Evolutionary conservation across 2,113 vertebrate species (phyloP).

Genomic region (Chaenogobius annularis): DNA sequence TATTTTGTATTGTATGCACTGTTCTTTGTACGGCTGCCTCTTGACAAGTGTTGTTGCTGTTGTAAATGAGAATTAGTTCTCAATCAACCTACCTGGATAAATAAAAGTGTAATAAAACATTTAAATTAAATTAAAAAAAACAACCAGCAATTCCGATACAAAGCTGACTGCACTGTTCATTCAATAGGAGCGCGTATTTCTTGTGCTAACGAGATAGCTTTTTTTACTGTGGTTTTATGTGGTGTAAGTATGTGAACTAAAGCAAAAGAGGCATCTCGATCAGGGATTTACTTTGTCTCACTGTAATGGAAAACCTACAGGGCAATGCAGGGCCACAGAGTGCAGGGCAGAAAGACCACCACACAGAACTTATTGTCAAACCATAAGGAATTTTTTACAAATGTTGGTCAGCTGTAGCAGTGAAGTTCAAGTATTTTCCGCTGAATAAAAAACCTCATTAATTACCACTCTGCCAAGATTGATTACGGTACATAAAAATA

Average conservation of each 20-base stretch:
- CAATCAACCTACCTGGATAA: no score
- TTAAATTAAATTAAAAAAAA: no score
- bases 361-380: slow-evolving; percentile 71
- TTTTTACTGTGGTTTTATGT: slow-evolving; percentile 10
- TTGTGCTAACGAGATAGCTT: slow-evolving; percentile 31
- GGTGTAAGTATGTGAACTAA: slow-evolving; percentile 8
- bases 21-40: no score
- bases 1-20: no score
- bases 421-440: slow-evolving; percentile 41
- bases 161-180: slow-evolving; percentile 17
- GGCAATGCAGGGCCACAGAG: slow-evolving; percentile 56
- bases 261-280: slow-evolving; percentile 57
- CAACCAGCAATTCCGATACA: no score
- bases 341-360: slow-evolving; percentile 64
- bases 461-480: slow-evolving; percentile 66
- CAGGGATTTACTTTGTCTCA: slow-evolving; percentile 56
- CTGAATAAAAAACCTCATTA: slow-evolving; percentile 63
- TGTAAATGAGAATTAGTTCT: no score
- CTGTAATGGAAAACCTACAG: slow-evolving; percentile 78
- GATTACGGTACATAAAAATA: slow-evolving; percentile 58
- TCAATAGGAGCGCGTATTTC: slow-evolving; percentile 60
- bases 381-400: slow-evolving; percentile 80
- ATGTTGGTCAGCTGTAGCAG: slow-evolving; percentile 78
- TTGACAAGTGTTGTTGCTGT: no score
- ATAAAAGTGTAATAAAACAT: no score